Base-by-base conservation (phyloP, 2,113 vertebrate species). In the Oncorhynchus tshawytscha region DNA sequence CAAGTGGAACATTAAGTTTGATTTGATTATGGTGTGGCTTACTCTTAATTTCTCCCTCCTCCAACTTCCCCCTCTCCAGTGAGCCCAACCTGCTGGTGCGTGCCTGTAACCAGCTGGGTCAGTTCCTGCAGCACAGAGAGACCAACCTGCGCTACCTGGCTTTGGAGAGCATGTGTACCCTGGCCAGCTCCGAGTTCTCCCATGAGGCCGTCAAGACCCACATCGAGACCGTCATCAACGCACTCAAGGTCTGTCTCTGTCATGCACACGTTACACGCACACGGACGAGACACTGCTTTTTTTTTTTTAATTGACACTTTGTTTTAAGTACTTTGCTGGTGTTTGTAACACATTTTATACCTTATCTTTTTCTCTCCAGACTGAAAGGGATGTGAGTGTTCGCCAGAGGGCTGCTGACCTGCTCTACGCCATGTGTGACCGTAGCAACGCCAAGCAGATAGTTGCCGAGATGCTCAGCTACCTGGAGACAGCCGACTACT, bases 391-490 rank as follows among this genome's bases (percentile, higher is more conserved):
- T 0, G 96, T 97, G 74, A 97, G 96, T 0, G 96, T 97, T 5
- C 91, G 96, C 12, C 96, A 97, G 91, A 90, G 96, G 67, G 96
- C 96, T 0, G 96, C 96, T 0, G 96, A 97, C 76, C 93, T 97
- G 73, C 93, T 97, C 2, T 97, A 97, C 0, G 96, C 96, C 88
- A 97, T 97, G 96, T 97, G 96, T 4, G 96, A 97, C 82, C 95
- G 96, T 59, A 97, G 95, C 86, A 97, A 97, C 0, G 95, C 96
- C 73, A 97, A 96, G 87, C 96, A 97, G 90, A 97, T 97, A 0
- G 96, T 97, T 16, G 96, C 96, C 0, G 96, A 97, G 90, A 97
- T 97, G 96, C 90, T 97, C 62, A 95, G 96, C 87, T 97, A 97
- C 89, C 90, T 97, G 67, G 96, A 97, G 87, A 97, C 95, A 0